Conservation (phyloP, 2,888 invertebrate genomes). For the Drosophila conformis region DNA sequence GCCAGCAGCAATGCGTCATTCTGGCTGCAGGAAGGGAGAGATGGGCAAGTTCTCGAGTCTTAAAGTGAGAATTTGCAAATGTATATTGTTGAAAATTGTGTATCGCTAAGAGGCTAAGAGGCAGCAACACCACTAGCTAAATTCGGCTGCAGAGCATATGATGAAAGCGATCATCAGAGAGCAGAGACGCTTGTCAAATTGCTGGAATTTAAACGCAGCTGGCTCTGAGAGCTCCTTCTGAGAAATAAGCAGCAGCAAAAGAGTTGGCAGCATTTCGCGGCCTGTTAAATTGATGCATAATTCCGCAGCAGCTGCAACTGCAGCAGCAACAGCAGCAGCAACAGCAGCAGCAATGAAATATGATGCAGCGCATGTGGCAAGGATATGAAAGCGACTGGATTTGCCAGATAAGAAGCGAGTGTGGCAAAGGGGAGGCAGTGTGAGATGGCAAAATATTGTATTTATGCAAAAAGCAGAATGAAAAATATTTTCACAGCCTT, state of each 20-base stretch:
- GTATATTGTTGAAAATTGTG: slow-evolving; percentile 52
- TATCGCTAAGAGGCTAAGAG: slow-evolving; percentile 40
- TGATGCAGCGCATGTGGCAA: slow-evolving; percentile 70
- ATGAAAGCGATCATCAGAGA: slow-evolving; percentile 49
- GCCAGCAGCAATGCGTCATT: slow-evolving; percentile 59
- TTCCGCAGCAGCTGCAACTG: slow-evolving; percentile 50
- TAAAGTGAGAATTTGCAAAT: not conserved
- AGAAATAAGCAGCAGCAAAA: slow-evolving; percentile 7
- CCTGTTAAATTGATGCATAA: slow-evolving; percentile 76
- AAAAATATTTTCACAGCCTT: slow-evolving; percentile 76
- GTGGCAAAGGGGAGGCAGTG: slow-evolving; percentile 1
- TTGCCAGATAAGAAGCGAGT: slow-evolving; percentile 38
- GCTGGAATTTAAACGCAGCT: slow-evolving; percentile 62
- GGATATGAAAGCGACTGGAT: slow-evolving; percentile 69
- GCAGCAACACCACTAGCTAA: slow-evolving; percentile 25
- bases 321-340: slow-evolving; percentile 35
- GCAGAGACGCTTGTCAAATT: slow-evolving; percentile 65
- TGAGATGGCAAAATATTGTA: slow-evolving; percentile 65
- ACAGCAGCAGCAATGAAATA: slow-evolving; percentile 59
- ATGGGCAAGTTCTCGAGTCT: slow-evolving; percentile 13
- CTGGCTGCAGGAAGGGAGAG: slow-evolving; percentile 19
- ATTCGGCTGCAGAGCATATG: slow-evolving; percentile 55
- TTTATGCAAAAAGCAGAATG: slow-evolving; percentile 75
- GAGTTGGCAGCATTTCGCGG: slow-evolving; percentile 66
- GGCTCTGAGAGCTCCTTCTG: slow-evolving; percentile 12